Base-by-base conservation (phyloP, 1,140 invertebrate genomes). In the Pogonus chalceus region DNA sequence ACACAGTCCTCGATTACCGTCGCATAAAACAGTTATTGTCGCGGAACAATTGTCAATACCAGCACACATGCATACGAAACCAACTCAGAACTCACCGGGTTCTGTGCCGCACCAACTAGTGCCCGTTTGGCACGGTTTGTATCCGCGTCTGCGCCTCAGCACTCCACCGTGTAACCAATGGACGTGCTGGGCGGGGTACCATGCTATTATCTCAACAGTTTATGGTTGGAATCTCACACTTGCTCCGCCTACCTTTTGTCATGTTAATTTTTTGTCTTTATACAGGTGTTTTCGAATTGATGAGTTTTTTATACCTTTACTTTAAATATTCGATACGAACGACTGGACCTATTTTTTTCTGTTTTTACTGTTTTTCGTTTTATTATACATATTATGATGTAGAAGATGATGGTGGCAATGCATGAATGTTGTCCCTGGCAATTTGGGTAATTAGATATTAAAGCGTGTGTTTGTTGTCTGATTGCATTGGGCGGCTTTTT, bases 181-280 rank as follows among this genome's bases (percentile, higher is more conserved):
- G 58, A 49, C 39, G 46, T 14, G 21, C 46, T 43, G 52, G 64
- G 65, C 59, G 66, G 61, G 52, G 63, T 56, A 24, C 56, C 22
- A n/a, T n/a, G 56, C 37, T 59, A 62, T 66, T 66, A 64, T 66
- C 58, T 62, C 57, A 52, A 57, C 56, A 64, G 60, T 61, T 65
- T 64, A 65, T 64, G 66, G 62, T 68, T 61, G 51, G 59, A 65
- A 64, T 60, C 56, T 59, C 58, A 60, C 58, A 62, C 60, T 63
- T 60, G 55, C 39, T 52, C 62, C 66, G 65, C 66, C 66, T 61
- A 23, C 54, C 58, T 51, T 62, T 68, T 68, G 64, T 68, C 57
- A 68, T 68, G 66, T 66, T 67, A 65, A 68, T 68, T 68, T 68
- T 67, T 68, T 68, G 62, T 68, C 65, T 68, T 63, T 67, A 62